These are phyloP conservation scores for Leucoraja ocellata DNA, from an alignment of 2,797 vertebrate species.

Conservation along the genomic window DNA sequence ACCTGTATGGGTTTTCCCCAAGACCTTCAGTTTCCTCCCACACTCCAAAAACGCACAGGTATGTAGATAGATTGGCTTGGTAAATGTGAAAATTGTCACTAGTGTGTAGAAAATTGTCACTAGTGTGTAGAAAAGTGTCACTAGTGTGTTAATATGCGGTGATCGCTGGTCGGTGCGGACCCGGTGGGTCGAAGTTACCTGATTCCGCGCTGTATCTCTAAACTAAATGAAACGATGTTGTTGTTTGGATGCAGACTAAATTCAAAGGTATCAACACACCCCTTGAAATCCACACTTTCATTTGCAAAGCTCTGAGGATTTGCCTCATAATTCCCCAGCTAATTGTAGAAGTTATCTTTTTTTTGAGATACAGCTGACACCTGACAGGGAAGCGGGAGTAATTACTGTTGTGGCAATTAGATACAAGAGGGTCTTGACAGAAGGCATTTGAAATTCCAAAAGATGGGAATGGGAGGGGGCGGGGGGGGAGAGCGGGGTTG, in stretches of 20 bases:
- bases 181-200: too few relatives aligned
- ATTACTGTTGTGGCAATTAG: constrained; percentile 42
- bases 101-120: too few relatives aligned
- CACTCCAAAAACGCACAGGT: too few relatives aligned
- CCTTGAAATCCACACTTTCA: not conserved
- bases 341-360: constrained; percentile 23
- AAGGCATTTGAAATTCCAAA: constrained; percentile 39
- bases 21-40: too few relatives aligned
- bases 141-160: too few relatives aligned
- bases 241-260: not conserved
- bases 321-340: not conserved
- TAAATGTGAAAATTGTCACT: too few relatives aligned
- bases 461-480: not conserved
- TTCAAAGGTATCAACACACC: not conserved
- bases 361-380: constrained; percentile 41
- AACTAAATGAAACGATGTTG: not conserved
- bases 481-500: too few relatives aligned
- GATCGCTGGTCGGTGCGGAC: too few relatives aligned
- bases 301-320: not conserved
- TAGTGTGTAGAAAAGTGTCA: too few relatives aligned
- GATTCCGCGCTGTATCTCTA: too few relatives aligned
- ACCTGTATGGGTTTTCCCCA: too few relatives aligned
- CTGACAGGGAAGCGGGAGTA: constrained; percentile 40
- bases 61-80: too few relatives aligned
- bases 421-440: constrained; percentile 40